Evolutionary conservation across 2,113 vertebrate species (phyloP).

Genomic region (Strix aluco): DNA sequence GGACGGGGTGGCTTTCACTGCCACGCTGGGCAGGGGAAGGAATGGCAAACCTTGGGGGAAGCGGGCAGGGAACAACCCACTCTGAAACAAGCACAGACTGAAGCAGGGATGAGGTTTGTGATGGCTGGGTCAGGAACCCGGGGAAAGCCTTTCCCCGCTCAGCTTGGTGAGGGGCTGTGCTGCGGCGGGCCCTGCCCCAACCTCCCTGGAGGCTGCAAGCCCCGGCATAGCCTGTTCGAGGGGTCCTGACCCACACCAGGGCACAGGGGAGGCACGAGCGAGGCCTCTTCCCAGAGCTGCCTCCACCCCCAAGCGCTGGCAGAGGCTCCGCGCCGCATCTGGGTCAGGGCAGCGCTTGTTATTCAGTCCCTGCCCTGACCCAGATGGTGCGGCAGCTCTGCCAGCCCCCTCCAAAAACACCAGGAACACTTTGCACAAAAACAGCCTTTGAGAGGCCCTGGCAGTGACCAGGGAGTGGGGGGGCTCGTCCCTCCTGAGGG

Average conservation of each 20-base stretch:
- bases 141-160: not conserved
- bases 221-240: rapidly evolving
- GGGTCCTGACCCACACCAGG: not conserved
- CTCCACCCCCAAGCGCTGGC: not conserved
- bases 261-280: rapidly evolving
- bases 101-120: not conserved
- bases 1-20: not conserved
- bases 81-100: rapidly evolving
- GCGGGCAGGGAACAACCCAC: not conserved
- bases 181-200: rapidly evolving
- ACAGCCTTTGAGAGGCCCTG: slow-evolving; percentile 53
- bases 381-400: slow-evolving; percentile 54
- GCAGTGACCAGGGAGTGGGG: not conserved
- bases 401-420: slow-evolving; percentile 3
- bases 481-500: not conserved
- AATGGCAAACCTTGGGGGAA: not conserved
- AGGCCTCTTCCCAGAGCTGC: not conserved
- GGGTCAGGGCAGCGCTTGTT: slow-evolving; percentile 53
- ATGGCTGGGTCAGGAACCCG: not conserved
- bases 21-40: not conserved
- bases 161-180: not conserved
- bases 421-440: slow-evolving; percentile 50
- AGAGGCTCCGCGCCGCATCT: not conserved
- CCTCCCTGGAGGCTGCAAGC: not conserved
- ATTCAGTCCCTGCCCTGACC: slow-evolving; percentile 57